Base-by-base conservation (phyloP, 2,113 vertebrate species). In the Odocoileus hemionus region DNA sequence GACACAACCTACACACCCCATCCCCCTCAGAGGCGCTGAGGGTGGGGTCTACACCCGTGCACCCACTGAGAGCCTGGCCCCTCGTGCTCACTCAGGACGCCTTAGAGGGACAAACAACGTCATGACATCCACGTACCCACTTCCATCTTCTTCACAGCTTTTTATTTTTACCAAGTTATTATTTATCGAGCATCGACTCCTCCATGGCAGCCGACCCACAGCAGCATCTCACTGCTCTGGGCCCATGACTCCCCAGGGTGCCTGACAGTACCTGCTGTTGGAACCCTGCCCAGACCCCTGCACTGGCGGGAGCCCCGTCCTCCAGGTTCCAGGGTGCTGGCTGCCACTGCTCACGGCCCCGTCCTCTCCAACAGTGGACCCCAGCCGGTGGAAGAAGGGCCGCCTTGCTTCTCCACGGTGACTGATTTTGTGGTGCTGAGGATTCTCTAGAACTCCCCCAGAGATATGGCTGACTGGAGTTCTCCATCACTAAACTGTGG, bases 171-270 rank as follows among this genome's bases (percentile, higher is more conserved):
- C 60, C 78, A 30, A 25, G 28, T 54, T 7, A 12, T 47, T 36
- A 10, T 43, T 5, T 47, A 3, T 0, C 0, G 14, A 39, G 33
- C 39, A 1, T 0, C 0, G 3, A 10, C 13, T 6, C 5, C 17
- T 3, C 13, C 8, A 13, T 1, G 30, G 39, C 17, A 8, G 17
- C 7, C 52, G 13, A 0, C 3, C 16, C 5, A 52, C 5, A 33
- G 15, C 76, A 12, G 58, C 12, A 9, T 15, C 54, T 60, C 47
- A 21, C 13, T 33, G 17, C 45, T 19, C 11, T 2, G 36, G 50
- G 74, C 5, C 52, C n/a, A 4, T 4, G 16, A 33, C 50, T 28
- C 83, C 52, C 23, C 17, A 28, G 50, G 21, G n/a, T 25, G 13
- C 33, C 45, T 12, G 86, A 74, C 14, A 6, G 19, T 1, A 17